phyloP scores from a whole-genome alignment of 1,140 invertebrate genomes.

The Heliconius melpomene region DNA sequence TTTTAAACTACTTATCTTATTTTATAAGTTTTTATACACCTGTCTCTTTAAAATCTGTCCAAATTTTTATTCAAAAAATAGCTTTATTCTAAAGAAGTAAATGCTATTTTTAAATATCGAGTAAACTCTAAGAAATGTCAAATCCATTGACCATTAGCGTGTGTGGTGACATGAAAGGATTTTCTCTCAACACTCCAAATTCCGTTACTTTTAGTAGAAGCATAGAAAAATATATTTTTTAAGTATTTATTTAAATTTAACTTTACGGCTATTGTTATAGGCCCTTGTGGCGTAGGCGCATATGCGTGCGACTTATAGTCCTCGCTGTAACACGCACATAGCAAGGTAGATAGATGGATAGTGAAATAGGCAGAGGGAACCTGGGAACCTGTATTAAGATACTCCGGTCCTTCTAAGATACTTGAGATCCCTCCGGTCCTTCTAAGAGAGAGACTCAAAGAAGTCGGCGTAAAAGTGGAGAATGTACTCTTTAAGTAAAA shows the following conservation, averaged over 20 bases:
- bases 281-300: too few species aligned
- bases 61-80: neutral
- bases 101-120: neutral
- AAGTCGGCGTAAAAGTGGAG: too few species aligned
- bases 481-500: too few species aligned
- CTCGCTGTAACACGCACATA: too few species aligned
- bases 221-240: neutral
- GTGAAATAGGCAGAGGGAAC: too few species aligned
- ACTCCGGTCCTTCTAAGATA: too few species aligned
- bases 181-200: neutral
- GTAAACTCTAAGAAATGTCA: neutral
- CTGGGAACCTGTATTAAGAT: too few species aligned
- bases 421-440: too few species aligned
- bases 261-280: too few species aligned
- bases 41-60: neutral
- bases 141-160: slow-evolving; percentile 1
- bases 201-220: neutral
- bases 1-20: neutral
- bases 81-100: neutral
- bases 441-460: too few species aligned
- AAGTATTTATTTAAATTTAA: neutral
- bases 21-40: neutral
- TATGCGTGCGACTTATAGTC: too few species aligned
- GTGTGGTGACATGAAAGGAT: slow-evolving; percentile 10
- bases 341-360: too few species aligned